These are phyloP conservation scores for Cerceris rybyensis DNA, from an alignment of 2,888 invertebrate species.

Conservation along the genomic window DNA sequence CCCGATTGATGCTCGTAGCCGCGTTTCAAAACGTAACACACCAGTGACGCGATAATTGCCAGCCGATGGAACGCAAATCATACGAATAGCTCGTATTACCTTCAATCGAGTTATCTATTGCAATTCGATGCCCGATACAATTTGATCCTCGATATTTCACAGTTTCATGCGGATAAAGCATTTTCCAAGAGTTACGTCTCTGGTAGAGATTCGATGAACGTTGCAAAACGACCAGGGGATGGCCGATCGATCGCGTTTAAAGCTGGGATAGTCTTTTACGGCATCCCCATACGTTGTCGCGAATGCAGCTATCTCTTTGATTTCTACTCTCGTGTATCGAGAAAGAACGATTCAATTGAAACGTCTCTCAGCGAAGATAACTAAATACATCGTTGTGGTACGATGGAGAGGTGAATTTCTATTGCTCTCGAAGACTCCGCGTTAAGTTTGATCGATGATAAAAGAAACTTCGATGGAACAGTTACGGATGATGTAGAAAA, in stretches of 20 bases:
- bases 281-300: too few relatives aligned
- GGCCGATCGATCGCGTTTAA: constrained; percentile 26
- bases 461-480: too few relatives aligned
- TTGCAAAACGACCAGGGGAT: constrained; percentile 5
- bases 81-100: not conserved
- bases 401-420: too few relatives aligned
- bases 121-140: not conserved
- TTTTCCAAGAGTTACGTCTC: not conserved
- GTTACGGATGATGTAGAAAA: too few relatives aligned
- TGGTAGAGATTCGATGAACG: not conserved
- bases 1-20: constrained; percentile 52
- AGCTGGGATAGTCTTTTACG: not conserved
- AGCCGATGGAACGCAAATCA: not conserved
- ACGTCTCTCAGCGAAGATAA: too few relatives aligned
- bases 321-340: not conserved
- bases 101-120: not conserved
- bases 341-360: not conserved
- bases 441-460: too few relatives aligned
- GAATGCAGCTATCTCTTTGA: not conserved
- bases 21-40: constrained; percentile 35
- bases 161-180: not conserved
- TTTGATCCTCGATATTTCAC: not conserved
- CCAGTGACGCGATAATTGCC: constrained; percentile 15
- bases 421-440: too few relatives aligned
- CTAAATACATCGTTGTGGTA: too few relatives aligned